phyloP scores from a whole-genome alignment of 2,888 invertebrate species.

The Belgica antarctica region DNA sequence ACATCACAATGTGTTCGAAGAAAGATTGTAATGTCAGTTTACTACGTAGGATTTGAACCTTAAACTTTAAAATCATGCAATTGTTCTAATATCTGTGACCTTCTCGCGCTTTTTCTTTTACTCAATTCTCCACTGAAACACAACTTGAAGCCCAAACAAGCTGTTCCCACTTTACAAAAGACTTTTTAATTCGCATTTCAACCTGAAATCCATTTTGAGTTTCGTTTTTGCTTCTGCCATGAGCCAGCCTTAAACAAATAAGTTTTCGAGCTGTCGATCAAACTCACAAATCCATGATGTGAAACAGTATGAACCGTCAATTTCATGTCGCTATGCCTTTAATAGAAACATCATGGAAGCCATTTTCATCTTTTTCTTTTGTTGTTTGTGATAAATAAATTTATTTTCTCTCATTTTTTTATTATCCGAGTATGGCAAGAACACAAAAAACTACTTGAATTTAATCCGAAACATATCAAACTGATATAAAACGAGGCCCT shows the following conservation, averaged over 20 bases:
- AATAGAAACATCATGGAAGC: constrained; percentile 40
- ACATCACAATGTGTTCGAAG: background rate
- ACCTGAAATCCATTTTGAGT: no score
- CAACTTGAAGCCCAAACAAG: no score
- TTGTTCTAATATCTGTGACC: no score
- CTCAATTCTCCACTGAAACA: no score
- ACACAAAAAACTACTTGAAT: constrained; percentile 38
- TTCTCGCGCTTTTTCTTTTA: no score
- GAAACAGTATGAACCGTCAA: constrained; percentile 34
- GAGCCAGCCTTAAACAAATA: background rate
- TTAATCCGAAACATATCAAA: constrained; percentile 32
- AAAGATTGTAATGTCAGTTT: no score
- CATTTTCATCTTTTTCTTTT: constrained; percentile 31
- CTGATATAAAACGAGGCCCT: background rate
- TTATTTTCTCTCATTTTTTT: constrained; percentile 30
- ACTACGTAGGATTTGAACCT: no score
- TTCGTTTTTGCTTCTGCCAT: no score
- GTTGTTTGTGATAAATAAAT: constrained; percentile 37
- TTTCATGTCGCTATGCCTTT: background rate
- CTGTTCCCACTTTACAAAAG: no score
- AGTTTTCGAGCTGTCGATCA: constrained; percentile 35
- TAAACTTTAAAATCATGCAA: no score
- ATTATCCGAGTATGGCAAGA: background rate
- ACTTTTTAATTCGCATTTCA: no score
- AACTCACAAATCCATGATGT: background rate